A percentile compares a stretch with the other conserved stretches of the same genome.
phyloP scores from a whole-genome alignment of 2,888 invertebrate species.

The Coelogynopora nodosa region DNA sequence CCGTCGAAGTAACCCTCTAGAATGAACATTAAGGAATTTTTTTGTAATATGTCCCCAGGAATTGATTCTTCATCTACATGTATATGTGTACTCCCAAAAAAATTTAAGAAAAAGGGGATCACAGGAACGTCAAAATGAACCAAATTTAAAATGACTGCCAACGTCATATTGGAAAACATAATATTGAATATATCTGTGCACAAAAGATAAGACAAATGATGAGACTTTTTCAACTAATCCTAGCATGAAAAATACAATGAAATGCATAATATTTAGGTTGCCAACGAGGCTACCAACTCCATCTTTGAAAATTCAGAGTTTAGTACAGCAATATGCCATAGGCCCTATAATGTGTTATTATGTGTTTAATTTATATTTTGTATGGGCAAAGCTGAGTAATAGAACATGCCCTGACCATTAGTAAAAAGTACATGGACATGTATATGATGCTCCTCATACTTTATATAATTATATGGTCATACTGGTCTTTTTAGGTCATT shows the following conservation, averaged over 20 bases:
- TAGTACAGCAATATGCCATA: not conserved
- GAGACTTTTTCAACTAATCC: not conserved
- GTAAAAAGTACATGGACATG: not conserved
- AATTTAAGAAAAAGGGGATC: not conserved
- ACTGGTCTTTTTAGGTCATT: not conserved
- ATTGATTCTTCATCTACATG: conserved; percentile 18
- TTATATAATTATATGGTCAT: not conserved
- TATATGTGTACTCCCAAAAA: conserved; percentile 25
- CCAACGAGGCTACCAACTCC: not conserved
- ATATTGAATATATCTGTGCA: not conserved
- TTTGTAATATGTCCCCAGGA: no score
- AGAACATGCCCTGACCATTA: not conserved
- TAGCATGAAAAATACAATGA: conserved; percentile 14
- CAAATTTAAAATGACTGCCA: conserved; percentile 4
- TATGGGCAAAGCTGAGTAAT: not conserved
- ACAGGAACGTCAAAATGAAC: not conserved
- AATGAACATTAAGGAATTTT: no score
- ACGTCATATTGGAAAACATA: conserved; percentile 2
- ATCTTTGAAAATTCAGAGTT: not conserved
- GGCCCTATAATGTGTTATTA: not conserved
- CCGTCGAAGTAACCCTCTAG: no score
- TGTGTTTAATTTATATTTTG: not conserved
- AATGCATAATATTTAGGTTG: not conserved
- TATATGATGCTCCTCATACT: not conserved
- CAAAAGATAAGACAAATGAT: not conserved